A percentile compares a stretch with the other conserved stretches of the same genome.
Conservation (phyloP, 1,140 invertebrate genomes). For the Heliconius congener region DNA sequence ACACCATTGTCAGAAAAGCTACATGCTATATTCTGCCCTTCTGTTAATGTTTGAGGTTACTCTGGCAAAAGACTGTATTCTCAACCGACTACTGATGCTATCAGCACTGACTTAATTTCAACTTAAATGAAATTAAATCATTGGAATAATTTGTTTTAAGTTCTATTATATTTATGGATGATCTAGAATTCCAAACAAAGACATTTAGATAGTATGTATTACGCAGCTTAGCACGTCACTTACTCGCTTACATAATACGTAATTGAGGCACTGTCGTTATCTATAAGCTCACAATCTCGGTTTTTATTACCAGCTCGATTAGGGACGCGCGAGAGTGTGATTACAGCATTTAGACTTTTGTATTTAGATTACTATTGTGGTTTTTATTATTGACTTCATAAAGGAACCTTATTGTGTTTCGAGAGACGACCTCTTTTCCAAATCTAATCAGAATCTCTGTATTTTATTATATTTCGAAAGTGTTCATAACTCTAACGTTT, state of each 20-base stretch:
- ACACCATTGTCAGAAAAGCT: background rate
- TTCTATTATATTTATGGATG: background rate
- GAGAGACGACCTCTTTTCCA: background rate
- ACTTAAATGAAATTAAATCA: too few species aligned
- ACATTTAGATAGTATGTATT: conserved; percentile 8
- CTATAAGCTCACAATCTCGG: conserved; percentile 34
- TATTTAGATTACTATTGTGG: conserved; percentile 33
- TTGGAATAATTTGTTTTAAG: too few species aligned
- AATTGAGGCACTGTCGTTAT: conserved; percentile 41
- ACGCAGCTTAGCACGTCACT: conserved; percentile 35
- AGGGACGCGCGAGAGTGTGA: conserved; percentile 31
- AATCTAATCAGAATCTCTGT: conserved; percentile 1
- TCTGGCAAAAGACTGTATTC: background rate
- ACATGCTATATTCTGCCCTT: background rate
- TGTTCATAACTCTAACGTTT: background rate
- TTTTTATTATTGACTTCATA: conserved; percentile 23
- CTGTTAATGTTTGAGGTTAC: too few species aligned
- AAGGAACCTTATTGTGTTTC: conserved; percentile 6
- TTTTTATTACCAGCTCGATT: conserved; percentile 42
- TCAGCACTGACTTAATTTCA: too few species aligned
- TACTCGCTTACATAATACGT: conserved; percentile 40
- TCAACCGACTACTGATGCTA: too few species aligned
- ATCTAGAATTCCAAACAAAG: background rate
- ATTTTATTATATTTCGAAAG: conserved; percentile 20
- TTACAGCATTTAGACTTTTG: conserved; percentile 34